Evolutionary conservation across 2,888 invertebrate species (phyloP), one percentile per base, ranked within the genome.

Genomic region (Dasysyrphus albostriatus): DNA sequence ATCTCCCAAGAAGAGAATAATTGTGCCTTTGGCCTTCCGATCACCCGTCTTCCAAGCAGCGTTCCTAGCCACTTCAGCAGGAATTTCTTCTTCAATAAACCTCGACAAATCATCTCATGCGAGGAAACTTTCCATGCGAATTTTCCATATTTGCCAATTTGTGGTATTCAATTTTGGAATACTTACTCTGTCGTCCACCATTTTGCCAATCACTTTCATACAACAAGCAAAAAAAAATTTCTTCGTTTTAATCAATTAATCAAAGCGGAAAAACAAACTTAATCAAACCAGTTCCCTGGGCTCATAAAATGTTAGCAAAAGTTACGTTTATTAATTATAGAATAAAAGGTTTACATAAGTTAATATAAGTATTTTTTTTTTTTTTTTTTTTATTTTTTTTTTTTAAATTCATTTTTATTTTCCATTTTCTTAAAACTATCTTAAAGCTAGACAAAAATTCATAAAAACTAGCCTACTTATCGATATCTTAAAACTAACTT

Each of bases 1-100:
- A 58, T 58, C 58, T 58, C 58, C 59, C 14, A 59, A n/a, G 39
- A 59, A 59, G 4, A 59, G 59, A 59, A 59, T 59, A 37, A 59
- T 59, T 59, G 59, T 59, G 7, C 39, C 59, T 16, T 59, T 59
- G 9, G 59, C 59, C 39, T 59, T 59, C 24, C 59, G 6, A n/a
- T 59, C 59, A 6, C 59, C 59, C 59, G 58, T 34, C 58, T 58
- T 58, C n/a, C 34, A 58, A 12, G 29, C 58, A 58, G 37, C 58
- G n/a, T n/a, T n/a, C n/a, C n/a, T n/a, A n/a, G n/a, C n/a, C n/a
- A n/a, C n/a, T 34, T 34, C 58, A 16, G 59, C 59, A 6, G 59
- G 59, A 39, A 59, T 59, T 7, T n/a, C 59, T 14, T 39, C 59
- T n/a, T n/a, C n/a, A 10, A 59, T 59, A 5, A 37, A 59, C 9